Base-by-base conservation (phyloP, 2,113 vertebrate species). In the Bucco capensis region DNA sequence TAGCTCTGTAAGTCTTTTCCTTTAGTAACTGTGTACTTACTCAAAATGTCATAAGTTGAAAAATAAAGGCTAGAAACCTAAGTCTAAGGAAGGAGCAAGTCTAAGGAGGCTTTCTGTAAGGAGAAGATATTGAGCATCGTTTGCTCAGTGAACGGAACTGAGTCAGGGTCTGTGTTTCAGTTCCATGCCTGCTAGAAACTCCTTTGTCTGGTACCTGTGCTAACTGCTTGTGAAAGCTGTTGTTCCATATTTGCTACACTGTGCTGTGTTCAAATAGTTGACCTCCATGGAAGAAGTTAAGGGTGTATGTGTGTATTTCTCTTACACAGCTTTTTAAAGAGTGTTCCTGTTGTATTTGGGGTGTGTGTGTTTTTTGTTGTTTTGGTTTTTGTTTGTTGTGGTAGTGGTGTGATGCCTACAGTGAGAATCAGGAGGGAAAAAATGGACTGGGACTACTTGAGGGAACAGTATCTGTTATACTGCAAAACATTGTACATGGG, bases 81-180 rank as follows among this genome's bases (percentile, higher is more conserved):
- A 82, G n/a, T 73, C n/a, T 62, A 47, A 87, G 31, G 37, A 53
- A 38, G 31, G 27, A 53, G 11, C 0, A 2, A 72, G 49, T 24
- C 51, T 37, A 21, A 17, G 9, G 47, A 80, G 37, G 23, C 44
- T 67, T 81, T 33, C 38, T 38, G 12, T 0, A 4, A 57, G 51
- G 16, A 19, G 24, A 30, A 49, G 70, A 33, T 6, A 2, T 19
- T 24, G 27, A 76, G 60, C 19, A 44, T 19, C 24, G 75, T 89
- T 47, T 74, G 33, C 14, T 84, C 28, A 60, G n/a, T n/a, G 54
- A 14, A 28, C 0, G 5, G 28, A 33, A 7, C 67, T 77, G n/a
- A 10, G 24, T 57, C 6, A 30, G 37, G 19, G 5, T 61, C 7
- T 0, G 0, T 42, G 44, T 31, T 73, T 86, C 1, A 1, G 18